Evolutionary conservation across 1,140 invertebrate genomes (phyloP).

Genomic region (Whitmania pigra): DNA sequence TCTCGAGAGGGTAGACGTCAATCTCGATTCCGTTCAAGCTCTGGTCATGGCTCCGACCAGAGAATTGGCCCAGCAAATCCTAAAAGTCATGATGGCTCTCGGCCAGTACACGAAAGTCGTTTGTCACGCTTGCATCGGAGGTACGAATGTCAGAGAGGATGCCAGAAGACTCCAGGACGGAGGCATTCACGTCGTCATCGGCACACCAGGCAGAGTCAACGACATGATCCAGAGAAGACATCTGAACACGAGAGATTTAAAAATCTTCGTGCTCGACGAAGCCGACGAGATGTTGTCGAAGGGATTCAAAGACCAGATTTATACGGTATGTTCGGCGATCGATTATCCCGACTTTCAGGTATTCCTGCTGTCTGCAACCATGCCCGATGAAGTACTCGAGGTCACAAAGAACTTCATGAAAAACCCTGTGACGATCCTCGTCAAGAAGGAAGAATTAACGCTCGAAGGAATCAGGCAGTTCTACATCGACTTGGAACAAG

Average conservation of each 20-base stretch:
- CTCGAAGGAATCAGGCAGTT: conserved; percentile 94
- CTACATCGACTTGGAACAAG: conserved; percentile 50
- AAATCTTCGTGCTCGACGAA: conserved; percentile 96
- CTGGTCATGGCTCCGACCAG: conserved; percentile 88
- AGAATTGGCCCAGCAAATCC: conserved; percentile 74
- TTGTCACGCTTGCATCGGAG: conserved; percentile 97
- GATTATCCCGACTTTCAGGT: conserved; percentile 77
- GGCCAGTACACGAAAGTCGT: conserved; percentile 93
- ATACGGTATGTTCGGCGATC: conserved; percentile 90
- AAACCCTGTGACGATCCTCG: conserved; percentile 26
- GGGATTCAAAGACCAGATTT: conserved; percentile 99
- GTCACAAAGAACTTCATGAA: conserved; percentile 27
- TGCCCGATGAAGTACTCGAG: conserved; percentile 27
- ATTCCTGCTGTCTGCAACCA: conserved; percentile 28
- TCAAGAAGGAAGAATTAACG: conserved; percentile 58
- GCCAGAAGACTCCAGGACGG: conserved; percentile 70
- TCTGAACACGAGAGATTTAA: conserved; percentile 61
- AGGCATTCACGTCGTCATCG: conserved; percentile 92
- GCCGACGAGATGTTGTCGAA: conserved; percentile 99
- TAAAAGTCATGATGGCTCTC: conserved; percentile 86
- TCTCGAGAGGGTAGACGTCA: conserved; percentile 84
- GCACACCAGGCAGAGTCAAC: conserved; percentile 90
- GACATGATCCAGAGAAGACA: conserved; percentile 81
- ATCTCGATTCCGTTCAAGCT: conserved; percentile 74
- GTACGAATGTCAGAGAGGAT: conserved; percentile 93